Evolutionary conservation across 1,140 invertebrate genomes (phyloP).

Genomic region (Chrysoperla carnea): DNA sequence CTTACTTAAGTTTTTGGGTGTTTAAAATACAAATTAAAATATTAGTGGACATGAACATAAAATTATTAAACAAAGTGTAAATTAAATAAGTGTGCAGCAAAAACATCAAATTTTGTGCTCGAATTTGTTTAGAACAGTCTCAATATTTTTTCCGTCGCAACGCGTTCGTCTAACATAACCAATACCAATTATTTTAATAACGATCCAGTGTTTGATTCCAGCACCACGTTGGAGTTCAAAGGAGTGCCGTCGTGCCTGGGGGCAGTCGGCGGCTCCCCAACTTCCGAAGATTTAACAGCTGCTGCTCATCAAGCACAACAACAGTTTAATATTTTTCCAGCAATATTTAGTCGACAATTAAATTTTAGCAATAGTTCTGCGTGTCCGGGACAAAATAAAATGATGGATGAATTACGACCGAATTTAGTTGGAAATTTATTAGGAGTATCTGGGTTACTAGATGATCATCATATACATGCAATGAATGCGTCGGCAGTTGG

Average conservation of each 20-base stretch:
- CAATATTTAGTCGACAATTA: conserved; percentile 69
- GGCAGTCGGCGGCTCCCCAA: conserved; percentile 20
- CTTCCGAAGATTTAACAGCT: conserved; percentile 15
- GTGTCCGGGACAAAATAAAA: conserved; percentile 41
- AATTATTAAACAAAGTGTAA: no score
- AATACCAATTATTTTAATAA: no score
- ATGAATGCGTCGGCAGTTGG: conserved; percentile 17
- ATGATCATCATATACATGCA: conserved; percentile 51
- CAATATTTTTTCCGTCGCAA: background rate
- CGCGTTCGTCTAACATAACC: background rate
- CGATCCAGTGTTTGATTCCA: background rate
- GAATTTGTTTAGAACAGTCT: no score
- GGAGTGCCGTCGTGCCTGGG: conserved; percentile 22
- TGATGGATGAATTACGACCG: conserved; percentile 69
- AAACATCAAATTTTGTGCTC: no score
- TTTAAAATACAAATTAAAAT: no score
- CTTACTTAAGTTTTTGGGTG: no score
- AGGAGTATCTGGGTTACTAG: conserved; percentile 54
- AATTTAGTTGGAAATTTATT: conserved; percentile 58
- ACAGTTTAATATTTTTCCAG: conserved; percentile 79
- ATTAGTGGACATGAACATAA: no score
- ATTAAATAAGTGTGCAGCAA: no score
- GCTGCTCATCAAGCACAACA: conserved; percentile 35
- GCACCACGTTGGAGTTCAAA: conserved; percentile 39
- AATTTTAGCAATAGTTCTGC: conserved; percentile 51